These are phyloP conservation scores for Strigamia transsilvanica DNA, from an alignment of 2,888 invertebrate species.

Conservation along the genomic window DNA sequence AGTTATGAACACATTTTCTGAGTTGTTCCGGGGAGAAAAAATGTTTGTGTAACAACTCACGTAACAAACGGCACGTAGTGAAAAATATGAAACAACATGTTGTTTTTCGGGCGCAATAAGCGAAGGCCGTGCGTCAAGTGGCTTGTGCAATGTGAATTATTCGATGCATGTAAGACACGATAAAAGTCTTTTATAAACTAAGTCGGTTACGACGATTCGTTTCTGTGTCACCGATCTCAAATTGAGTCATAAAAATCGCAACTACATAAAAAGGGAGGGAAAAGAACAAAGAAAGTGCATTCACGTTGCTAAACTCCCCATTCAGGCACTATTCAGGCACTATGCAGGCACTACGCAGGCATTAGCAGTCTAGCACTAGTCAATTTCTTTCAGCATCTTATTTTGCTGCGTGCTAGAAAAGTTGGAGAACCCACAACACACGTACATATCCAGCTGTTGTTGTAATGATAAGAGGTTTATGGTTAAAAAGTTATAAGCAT, in stretches of 20 bases:
- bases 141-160: conserved; percentile 30
- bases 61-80: conserved; percentile 18
- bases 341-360: too few species aligned
- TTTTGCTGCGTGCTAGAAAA: too few species aligned
- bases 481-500: background rate
- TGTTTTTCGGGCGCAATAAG: conserved; percentile 4
- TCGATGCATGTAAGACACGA: conserved; percentile 36
- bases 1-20: conserved; percentile 20
- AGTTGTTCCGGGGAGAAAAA: background rate
- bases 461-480: too few species aligned
- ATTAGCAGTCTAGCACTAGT: too few species aligned
- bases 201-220: background rate
- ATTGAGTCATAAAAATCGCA: conserved; percentile 30
- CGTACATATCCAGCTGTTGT: too few species aligned
- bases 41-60: conserved; percentile 29
- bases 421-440: background rate
- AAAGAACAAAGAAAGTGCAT: conserved; percentile 4
- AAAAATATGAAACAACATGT: conserved; percentile 32
- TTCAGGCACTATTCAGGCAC: too few species aligned
- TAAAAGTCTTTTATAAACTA: conserved; percentile 26
- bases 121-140: conserved; percentile 33
- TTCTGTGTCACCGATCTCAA: conserved; percentile 35
- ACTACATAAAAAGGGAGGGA: background rate
- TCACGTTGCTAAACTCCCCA: background rate
- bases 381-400: too few species aligned